Evolutionary conservation across 1,140 invertebrate genomes (phyloP), one percentile per base, ranked within the genome.

Genomic region (Elysia chlorotica): DNA sequence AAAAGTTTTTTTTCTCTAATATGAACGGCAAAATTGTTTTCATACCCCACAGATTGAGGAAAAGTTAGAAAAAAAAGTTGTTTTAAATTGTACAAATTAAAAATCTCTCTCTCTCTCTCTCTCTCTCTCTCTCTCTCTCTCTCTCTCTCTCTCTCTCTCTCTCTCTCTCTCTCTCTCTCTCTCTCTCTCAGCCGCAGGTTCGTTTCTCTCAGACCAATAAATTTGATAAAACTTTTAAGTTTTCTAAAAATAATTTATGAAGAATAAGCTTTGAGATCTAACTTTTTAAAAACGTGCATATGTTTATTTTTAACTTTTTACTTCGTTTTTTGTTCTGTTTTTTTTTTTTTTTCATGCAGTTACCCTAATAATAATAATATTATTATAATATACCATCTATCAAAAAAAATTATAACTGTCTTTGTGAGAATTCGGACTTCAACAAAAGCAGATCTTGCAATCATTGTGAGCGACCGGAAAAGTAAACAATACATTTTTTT

Each of bases 401-500:
- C 14, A 63, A 63, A 63, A 35, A 30, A 14, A 63, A 63, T 33
- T 6, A n/a, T 6, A 59, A 59, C 6, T 10, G 25, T 6, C 17
- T 59, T 17, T 6, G 6, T n/a, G 17, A 59, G 17, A 59, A 59
- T 17, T n/a, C 25, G n/a, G n/a, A n/a, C n/a, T n/a, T n/a, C 10
- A 59, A 59, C 6, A 59, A 25, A 48, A 48, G 41, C n/a, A 14
- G 41, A n/a, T n/a, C n/a, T 48, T 48, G 41, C n/a, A 14, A n/a
- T 48, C 41, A 14, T 59, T 59, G 56, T 17, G 28, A 59, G 17
- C 25, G 10, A 6, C 17, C 6, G 25, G 10, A 59, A 25, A 30
- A 31, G 30, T 31, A 31, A 6, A 19, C n/a, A 1, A 37, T 53
- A 48, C 28, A 28, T 78, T 82, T 81, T 80, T 79, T 66, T 82